phyloP scores from a whole-genome alignment of 1,140 invertebrate species.

The Vollenhovia emeryi region DNA sequence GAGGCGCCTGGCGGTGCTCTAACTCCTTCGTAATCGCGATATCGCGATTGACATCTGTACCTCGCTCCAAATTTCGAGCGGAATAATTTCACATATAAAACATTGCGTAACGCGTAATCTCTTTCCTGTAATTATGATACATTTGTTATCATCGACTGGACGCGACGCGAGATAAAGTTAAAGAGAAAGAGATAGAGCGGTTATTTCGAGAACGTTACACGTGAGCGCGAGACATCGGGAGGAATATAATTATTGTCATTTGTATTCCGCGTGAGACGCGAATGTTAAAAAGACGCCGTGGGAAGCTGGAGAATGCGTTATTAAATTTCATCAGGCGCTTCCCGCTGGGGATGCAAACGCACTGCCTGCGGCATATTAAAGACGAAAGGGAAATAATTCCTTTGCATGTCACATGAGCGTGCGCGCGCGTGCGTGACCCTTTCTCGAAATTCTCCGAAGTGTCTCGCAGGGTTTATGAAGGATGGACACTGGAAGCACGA shows the following conservation, averaged over 20 bases:
- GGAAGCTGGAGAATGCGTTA: not conserved
- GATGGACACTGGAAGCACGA: too few species aligned
- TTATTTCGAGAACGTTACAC: not conserved
- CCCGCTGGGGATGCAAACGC: not conserved
- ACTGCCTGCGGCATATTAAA: conserved; percentile 2
- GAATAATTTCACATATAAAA: not conserved
- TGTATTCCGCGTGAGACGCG: not conserved
- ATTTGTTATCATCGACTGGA: not conserved
- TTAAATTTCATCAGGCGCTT: conserved; percentile 6
- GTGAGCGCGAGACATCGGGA: not conserved
- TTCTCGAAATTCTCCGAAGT: conserved; percentile 40
- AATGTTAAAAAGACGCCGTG: not conserved
- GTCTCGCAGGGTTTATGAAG: not conserved
- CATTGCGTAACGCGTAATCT: not conserved
- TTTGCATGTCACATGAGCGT: not conserved
- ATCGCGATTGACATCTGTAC: not conserved
- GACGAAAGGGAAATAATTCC: conserved; percentile 2
- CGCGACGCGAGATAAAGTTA: not conserved
- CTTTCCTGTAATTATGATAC: too few species aligned
- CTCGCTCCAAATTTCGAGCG: too few species aligned
- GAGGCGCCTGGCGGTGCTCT: not conserved
- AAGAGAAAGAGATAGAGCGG: not conserved
- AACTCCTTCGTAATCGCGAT: not conserved
- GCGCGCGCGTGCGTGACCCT: not conserved
- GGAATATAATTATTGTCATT: conserved; percentile 1